Base-by-base conservation (phyloP, 1,140 invertebrate genomes). In the Mesaphorura yosii region DNA sequence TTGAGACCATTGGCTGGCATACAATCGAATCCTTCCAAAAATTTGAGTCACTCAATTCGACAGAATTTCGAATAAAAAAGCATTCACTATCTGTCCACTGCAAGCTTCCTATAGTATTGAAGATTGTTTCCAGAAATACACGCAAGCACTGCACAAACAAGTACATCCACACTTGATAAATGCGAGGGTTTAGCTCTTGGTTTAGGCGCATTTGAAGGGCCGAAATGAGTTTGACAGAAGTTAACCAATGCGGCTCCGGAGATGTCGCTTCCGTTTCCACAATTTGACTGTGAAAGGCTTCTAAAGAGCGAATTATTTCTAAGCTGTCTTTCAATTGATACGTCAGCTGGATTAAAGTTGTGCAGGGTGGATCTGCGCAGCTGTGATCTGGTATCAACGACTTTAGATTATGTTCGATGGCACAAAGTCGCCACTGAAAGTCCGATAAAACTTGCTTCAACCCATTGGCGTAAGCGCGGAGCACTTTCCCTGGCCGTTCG, bases 21-120 rank as follows among this genome's bases (percentile, higher is more conserved):
- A 28, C 37, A n/a, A 60, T 53, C 7, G 42, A 45, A 1, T 26
- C 44, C 1, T 20, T 29, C 58, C 58, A 60, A 29, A 60, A 60
- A 37, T 54, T 40, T 2, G 28, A 39, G 38, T 57, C 54, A 5
- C 19, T 26, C 20, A 46, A 29, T 17, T 7, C 23, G 34, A 48
- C 28, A 22, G 14, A 37, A 10, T 52, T 12, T 46, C 38, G 19
- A 15, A 28, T 39, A 27, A 60, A 38, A 12, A 46, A 29, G 12
- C n/a, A 55, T 25, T 44, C 38, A 2, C 28, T 2, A 26, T 26
- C 37, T 23, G 46, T 14, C 58, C 58, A 60, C n/a, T 5, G 54
- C 20, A 0, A 46, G 19, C 12, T 28, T 48, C 46, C 45, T 20
- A 60, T 39, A 22, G 51, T 2, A 17, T 15, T 3, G 6, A 53